Base-by-base conservation (phyloP, 2,888 invertebrate species). In the Macaria liturata region DNA sequence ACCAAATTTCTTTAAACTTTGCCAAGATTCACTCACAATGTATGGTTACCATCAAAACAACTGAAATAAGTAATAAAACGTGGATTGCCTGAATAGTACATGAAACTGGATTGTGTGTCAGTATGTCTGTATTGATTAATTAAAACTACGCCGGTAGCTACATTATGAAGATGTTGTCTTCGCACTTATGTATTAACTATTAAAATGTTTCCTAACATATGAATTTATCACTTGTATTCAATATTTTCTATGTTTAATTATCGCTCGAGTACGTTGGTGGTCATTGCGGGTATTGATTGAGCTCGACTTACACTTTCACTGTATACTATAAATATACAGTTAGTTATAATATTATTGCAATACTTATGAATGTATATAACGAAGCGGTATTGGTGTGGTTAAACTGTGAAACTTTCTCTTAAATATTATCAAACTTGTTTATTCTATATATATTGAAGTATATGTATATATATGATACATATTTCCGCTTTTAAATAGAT, bases 401-500 rank as follows among this genome's bases (percentile, higher is more conserved):
- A 77, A 67, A 77, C 79, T 75, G 76, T 79, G 70, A 75, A 69
- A 74, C 65, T 73, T 75, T 49, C 49, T 59, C 59, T 62, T 50
- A 78, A 65, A 67, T 67, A 66, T 69, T 73, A 72, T 72, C 72
- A 72, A 77, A 72, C 79, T 76, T 74, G 72, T 46, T 43, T 46
- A 32, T 37, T 57, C 39, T 49, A 49, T 54, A 49, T 53, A 44
- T 54, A 58, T 58, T 54, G 20, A 75, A 80, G 75, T 73, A 73
- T 73, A 66, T 75, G 76, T 80, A 81, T 80, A 80, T 78, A 78
- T 70, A 74, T 69, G 74, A 70, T 69, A 72, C 75, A 77, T 74
- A 77, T 78, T 79, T 80, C 78, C 76, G 82, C 84, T 83, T 83
- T 72, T 74, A 74, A 71, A 62, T 60, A 60, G 51, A 54, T 62